Base-by-base conservation (phyloP, 1,140 invertebrate species). In the Pseudoatta argentina region DNA sequence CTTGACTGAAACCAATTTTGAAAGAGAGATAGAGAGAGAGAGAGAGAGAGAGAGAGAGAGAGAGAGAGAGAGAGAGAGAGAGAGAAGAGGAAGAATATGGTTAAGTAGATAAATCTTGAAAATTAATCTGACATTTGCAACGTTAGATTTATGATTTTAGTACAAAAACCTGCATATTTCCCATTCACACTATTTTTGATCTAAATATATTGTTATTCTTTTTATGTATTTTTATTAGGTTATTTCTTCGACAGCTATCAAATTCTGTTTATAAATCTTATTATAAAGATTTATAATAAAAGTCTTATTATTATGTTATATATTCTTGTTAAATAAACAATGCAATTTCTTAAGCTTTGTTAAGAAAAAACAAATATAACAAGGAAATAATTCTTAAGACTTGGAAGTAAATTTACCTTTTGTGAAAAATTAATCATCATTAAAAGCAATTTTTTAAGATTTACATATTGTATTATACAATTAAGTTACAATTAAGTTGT, bases 281-380 rank as follows among this genome's bases (percentile, higher is more conserved):
- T 64, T 63, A 64, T 64, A 39, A 66, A 34, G 18, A 34, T 66
- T 34, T 34, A 34, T 34, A 64, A 64, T 30, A 64, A 64, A 30
- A 30, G 8, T 63, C 6, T 63, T 30, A 63, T n/a, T 34, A 34
- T 39, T 39, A 14, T 5, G 16, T 39, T 34, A 34, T 34, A 34
- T 18, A 30, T 39, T 44, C 0, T 44, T 16, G 10, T 39, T 21
- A 21, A 44, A 67, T 21, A 21, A 14, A 39, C n/a, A 67, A 8
- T 3, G 4, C 21, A 14, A 67, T 67, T 21, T 39, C 4, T 30
- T 21, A 44, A 39, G 5, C 12, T 44, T 21, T 66, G 4, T 39
- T 66, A 7, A 66, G 7, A 61, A 27, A 12, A 2, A 67, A 21
- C 14, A 44, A 67, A 44, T 0, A 14, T 21, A n/a, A 67, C 0